Evolutionary conservation across 1,140 invertebrate genomes (phyloP).

Genomic region (Cotesia glomerata): DNA sequence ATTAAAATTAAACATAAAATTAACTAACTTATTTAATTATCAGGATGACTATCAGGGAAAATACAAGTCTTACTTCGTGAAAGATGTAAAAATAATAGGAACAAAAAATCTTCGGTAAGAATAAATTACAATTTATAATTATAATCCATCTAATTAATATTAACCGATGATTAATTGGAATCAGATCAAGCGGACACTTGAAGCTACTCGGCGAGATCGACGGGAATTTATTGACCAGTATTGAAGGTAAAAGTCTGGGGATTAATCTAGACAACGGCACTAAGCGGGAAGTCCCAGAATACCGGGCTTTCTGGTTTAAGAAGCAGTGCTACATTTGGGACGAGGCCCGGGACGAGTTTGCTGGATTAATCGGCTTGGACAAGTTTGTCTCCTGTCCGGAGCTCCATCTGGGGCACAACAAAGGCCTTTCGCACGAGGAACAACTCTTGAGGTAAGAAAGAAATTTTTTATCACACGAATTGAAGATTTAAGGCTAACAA

Average conservation of each 20-base stretch:
- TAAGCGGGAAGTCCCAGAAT: constrained; percentile 47
- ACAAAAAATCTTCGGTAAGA: constrained; percentile 61
- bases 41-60: constrained; percentile 75
- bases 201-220: constrained; percentile 34
- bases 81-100: constrained; percentile 65
- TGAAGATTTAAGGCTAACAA: background rate
- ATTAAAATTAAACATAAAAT: background rate
- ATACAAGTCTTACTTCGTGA: constrained; percentile 72
- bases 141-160: background rate
- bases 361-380: constrained; percentile 72
- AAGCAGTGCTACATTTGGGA: constrained; percentile 76
- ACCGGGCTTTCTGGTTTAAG: constrained; percentile 70
- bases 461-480: constrained; percentile 4
- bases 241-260: constrained; percentile 47
- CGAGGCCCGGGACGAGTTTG: constrained; percentile 66
- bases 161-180: constrained; percentile 1
- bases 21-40: constrained; percentile 12
- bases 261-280: constrained; percentile 60
- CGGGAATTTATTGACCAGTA: constrained; percentile 39
- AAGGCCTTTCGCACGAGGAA: constrained; percentile 65
- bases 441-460: constrained; percentile 59
- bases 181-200: constrained; percentile 23
- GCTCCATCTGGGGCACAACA: constrained; percentile 64
- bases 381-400: constrained; percentile 66
- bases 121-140: background rate